A percentile compares a stretch with the other conserved stretches of the same genome.
These are phyloP conservation scores for Bruchidius siliquastri DNA, from an alignment of 2,888 invertebrate genomes.

Conservation along the genomic window DNA sequence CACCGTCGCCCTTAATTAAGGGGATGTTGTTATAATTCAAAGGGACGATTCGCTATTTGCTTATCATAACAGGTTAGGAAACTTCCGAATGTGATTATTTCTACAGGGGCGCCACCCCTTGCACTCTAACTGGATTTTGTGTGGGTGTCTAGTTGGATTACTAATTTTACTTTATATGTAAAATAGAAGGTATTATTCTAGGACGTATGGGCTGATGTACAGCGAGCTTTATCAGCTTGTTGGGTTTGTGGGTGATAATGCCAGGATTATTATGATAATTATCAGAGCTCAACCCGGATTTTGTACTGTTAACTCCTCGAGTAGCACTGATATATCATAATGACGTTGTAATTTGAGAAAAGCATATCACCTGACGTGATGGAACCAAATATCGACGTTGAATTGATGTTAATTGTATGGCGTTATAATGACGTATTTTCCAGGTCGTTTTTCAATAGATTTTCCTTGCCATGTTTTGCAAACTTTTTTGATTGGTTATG, in stretches of 20 bases:
- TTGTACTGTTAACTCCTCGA: no score
- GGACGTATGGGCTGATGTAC: not conserved
- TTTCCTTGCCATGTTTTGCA: no score
- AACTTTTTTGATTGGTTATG: no score
- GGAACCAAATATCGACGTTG: no score
- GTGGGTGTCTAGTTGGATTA: not conserved
- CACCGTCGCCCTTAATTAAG: constrained; percentile 2
- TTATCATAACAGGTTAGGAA: not conserved
- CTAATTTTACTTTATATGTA: not conserved
- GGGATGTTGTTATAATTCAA: constrained; percentile 5
- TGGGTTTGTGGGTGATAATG: not conserved
- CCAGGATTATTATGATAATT: not conserved
- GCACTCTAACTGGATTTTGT: not conserved
- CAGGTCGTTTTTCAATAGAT: no score
- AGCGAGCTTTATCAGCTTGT: not conserved
- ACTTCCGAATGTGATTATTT: not conserved
- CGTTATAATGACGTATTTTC: no score
- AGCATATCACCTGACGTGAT: no score
- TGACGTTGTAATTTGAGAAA: no score
- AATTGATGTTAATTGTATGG: no score
- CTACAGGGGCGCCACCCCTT: not conserved
- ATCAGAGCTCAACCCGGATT: not conserved
- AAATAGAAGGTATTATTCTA: not conserved
- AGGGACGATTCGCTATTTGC: not conserved
- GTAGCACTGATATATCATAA: no score